Percentiles rank a stretch among this genome's conserved stretches.
Evolutionary conservation across 2,797 vertebrate species (phyloP).

Genomic region (Nyctalus aviator): DNA sequence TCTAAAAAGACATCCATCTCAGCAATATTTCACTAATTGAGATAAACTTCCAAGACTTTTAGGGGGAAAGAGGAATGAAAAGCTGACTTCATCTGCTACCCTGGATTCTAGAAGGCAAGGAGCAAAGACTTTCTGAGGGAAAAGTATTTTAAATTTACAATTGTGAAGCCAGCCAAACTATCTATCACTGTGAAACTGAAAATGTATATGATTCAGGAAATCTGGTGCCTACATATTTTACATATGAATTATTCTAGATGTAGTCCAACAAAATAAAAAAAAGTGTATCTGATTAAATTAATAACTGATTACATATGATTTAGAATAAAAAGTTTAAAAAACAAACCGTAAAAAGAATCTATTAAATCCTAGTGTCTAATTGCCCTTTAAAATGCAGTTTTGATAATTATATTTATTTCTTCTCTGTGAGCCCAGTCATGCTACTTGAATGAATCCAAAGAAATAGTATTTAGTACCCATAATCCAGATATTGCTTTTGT

Average conservation of each 20-base stretch:
- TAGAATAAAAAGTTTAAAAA: background rate
- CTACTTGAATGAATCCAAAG: background rate
- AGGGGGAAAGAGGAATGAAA: background rate
- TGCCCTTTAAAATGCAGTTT: slow-evolving; percentile 19
- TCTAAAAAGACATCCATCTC: background rate
- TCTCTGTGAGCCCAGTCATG: background rate
- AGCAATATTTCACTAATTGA: background rate
- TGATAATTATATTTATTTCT: background rate
- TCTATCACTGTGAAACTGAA: slow-evolving; percentile 13
- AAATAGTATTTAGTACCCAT: background rate
- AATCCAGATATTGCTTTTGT: background rate
- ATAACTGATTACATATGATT: background rate
- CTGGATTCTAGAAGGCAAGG: background rate
- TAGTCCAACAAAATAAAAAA: background rate
- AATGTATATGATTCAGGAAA: slow-evolving; percentile 32
- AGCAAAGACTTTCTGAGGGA: slow-evolving; percentile 1
- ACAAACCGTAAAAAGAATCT: background rate
- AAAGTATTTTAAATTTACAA: slow-evolving; percentile 43
- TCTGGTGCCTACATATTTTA: background rate
- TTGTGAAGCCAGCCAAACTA: background rate
- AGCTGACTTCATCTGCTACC: background rate
- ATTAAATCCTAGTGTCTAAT: background rate
- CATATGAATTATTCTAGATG: background rate
- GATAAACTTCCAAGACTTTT: slow-evolving; percentile 32
- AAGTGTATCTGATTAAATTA: background rate